Percentiles rank a stretch among this genome's conserved stretches.
phyloP scores from a whole-genome alignment of 2,113 vertebrate species.

The Chamaetylas fuelleborni region DNA sequence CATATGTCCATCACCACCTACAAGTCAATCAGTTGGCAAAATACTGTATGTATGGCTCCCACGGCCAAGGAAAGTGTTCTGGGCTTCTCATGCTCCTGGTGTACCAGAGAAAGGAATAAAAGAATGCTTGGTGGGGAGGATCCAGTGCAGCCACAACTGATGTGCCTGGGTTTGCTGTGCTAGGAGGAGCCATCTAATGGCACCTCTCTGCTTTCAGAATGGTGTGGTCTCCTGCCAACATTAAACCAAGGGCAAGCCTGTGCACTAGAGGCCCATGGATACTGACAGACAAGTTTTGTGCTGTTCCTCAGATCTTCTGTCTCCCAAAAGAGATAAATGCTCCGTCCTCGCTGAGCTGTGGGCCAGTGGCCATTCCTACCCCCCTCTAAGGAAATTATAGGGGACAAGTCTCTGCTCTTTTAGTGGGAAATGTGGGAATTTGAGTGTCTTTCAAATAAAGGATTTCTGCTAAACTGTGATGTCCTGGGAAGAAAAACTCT shows the following conservation, averaged over 20 bases:
- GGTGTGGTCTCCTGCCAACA: background rate
- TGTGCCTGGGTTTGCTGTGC: background rate
- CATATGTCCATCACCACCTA: background rate
- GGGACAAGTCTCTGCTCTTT: background rate
- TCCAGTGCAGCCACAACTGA: background rate
- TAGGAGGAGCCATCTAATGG: background rate
- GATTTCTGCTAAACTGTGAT: background rate
- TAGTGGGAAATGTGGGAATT: background rate
- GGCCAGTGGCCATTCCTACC: too few species aligned
- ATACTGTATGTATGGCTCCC: fast-evolving
- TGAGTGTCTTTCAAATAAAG: background rate
- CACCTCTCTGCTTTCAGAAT: background rate
- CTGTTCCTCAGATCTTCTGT: background rate
- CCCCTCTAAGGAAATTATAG: background rate
- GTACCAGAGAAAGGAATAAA: background rate
- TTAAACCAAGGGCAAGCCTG: fast-evolving
- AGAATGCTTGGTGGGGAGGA: background rate
- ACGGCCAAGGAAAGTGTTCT: background rate
- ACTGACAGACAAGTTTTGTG: background rate
- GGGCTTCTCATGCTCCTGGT: background rate
- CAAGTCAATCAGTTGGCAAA: background rate
- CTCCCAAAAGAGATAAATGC: background rate
- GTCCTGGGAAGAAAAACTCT: background rate
- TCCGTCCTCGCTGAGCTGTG: fast-evolving
- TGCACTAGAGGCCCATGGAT: background rate